Percentiles rank a stretch among this genome's conserved stretches.
phyloP scores from a whole-genome alignment of 2,888 invertebrate genomes.

The Lissocephala sabroskyi region DNA sequence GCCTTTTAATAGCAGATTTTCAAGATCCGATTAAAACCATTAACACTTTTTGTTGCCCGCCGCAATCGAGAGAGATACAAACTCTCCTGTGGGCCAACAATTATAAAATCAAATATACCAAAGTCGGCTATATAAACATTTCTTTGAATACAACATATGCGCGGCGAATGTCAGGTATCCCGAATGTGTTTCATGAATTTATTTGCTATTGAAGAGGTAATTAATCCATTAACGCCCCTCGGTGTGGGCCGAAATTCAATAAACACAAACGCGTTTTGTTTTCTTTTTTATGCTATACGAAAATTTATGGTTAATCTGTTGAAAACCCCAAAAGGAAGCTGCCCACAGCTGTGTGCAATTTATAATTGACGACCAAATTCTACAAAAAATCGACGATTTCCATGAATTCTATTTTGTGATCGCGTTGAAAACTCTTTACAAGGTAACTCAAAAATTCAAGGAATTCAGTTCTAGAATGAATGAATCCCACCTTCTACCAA shows the following conservation, averaged over 20 bases:
- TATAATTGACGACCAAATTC: too few species aligned
- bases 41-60: constrained; percentile 54
- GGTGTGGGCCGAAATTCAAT: too few species aligned
- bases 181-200: not conserved
- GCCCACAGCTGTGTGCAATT: constrained; percentile 18
- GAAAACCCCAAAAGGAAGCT: constrained; percentile 3
- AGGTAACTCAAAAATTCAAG: too few species aligned
- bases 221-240: constrained; percentile 54
- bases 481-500: too few species aligned
- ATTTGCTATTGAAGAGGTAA: constrained; percentile 29
- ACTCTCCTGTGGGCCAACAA: constrained; percentile 44
- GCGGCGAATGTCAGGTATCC: too few species aligned
- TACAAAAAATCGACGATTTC: too few species aligned
- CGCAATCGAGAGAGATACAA: constrained; percentile 7
- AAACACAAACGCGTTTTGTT: constrained; percentile 15
- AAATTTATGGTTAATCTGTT: too few species aligned
- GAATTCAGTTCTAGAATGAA: too few species aligned
- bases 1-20: constrained; percentile 36
- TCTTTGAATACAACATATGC: too few species aligned
- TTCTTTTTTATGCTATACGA: not conserved
- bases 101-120: constrained; percentile 60
- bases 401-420: too few species aligned
- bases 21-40: constrained; percentile 64
- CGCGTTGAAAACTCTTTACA: too few species aligned
- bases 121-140: too few species aligned